Base-by-base conservation (phyloP, 2,113 vertebrate genomes). In the Ardeotis arabs region DNA sequence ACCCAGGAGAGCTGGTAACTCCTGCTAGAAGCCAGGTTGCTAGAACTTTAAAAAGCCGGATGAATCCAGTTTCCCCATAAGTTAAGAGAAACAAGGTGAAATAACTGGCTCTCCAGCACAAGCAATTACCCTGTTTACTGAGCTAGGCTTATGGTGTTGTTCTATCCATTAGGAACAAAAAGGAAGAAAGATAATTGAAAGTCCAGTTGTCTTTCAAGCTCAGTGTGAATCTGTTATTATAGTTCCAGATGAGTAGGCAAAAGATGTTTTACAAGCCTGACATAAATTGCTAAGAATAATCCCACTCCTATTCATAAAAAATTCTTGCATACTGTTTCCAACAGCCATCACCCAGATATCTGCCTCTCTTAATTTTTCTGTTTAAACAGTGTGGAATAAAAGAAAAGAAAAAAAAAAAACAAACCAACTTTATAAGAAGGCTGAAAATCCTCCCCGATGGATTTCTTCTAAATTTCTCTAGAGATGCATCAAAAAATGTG, bases 241-340 rank as follows among this genome's bases (percentile, higher is more conserved):
- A 72, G 21, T 69, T 83, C 24, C 84, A 47, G 45, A 77, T 63
- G 64, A 74, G 72, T 47, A 90, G 41, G 53, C 2, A 0, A 87
- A 85, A 82, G 31, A 69, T 37, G 29, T 76, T 94, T 92, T 53
- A 83, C 33, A 92, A 92, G 29, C 5, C 85, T 93, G 55, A 90
- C 31, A 80, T 52, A 90, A 90, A 92, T 69, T 80, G 59, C n/a
- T 69, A 85, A 66, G 29, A 84, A 68, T 75, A 94, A 93, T 69
- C 12, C 49, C 60, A 59, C 49, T 87, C 58, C 19, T 63, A 66
- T 93, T 90, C 82, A 93, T 80, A 73, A 83, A 47, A 47, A 70
- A 18, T 2, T 21, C 4, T 78, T 79, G 10, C 24, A 37, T 83
- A 58, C 45, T 74, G 25, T 68, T 88, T 80, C 31, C 17, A 84